Evolutionary conservation across 2,113 vertebrate species (phyloP), one percentile per base, ranked within the genome.

Genomic region (Excalfactoria chinensis): DNA sequence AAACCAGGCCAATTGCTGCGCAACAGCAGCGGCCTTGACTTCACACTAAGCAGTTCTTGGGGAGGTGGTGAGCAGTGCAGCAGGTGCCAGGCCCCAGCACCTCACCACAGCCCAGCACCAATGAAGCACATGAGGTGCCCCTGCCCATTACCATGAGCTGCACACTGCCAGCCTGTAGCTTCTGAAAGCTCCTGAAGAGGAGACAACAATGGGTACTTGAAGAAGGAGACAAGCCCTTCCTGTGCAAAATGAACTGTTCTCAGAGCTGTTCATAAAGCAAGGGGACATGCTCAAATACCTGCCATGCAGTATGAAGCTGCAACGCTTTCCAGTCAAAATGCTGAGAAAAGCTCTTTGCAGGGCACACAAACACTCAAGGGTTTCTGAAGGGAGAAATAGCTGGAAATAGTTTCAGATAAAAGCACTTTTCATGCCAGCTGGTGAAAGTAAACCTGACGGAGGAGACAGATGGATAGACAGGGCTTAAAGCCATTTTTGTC

Each of bases 401-500:
- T 95, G 89, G 76, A 93, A 91, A 87, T 63, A 90, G 84, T 71
- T 93, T 90, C 78, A 93, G 82, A 85, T 89, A 89, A 94, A 94
- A 91, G 32, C 63, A 64, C 37, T 26, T 78, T 81, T 83, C 32
- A 59, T 69, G 90, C 84, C 91, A 93, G 85, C 70, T 86, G 77
- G 87, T 88, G 90, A 86, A 91, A 88, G 67, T 43, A 83, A 91
- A 90, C 86, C 59, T 87, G 90, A 92, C 86, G 49, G 81, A 94
- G 75, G 63, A 89, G 85, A 91, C 80, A 93, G 82, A 83, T 79
- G 67, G 84, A 90, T 35, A 93, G 84, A 90, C 2, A 0, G 68
- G 92, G 90, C 84, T 93, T 94, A 89, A 89, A 94, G 88, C 84
- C 90, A 92, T 90, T 92, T 96, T 79, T 93, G 88, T 92, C 93